Percentiles rank a stretch among this genome's conserved stretches.
phyloP scores from a whole-genome alignment of 2,888 invertebrate genomes.

The Cyclophora punctaria region DNA sequence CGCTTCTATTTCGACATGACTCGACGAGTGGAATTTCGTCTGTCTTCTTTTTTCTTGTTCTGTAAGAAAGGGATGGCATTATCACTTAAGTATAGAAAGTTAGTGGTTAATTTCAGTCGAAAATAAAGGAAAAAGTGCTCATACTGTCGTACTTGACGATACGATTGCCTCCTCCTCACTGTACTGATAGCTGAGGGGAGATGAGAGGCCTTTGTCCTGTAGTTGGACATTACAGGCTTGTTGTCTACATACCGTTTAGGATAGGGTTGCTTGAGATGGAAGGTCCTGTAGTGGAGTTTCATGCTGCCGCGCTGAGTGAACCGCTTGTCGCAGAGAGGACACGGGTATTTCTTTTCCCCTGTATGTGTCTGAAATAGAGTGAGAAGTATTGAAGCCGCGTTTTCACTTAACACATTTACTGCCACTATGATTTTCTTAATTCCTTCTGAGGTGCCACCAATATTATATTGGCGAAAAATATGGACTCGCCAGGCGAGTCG shows the following conservation, averaged over 20 bases:
- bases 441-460: too few species aligned
- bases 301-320: conserved; percentile 57
- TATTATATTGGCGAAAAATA: too few species aligned
- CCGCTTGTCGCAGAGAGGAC: conserved; percentile 48
- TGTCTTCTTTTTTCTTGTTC: conserved; percentile 35
- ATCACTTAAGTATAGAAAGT: too few species aligned
- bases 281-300: conserved; percentile 50
- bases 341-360: conserved; percentile 46
- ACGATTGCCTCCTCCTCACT: not conserved
- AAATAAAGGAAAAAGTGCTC: too few species aligned
- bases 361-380: conserved; percentile 46
- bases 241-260: conserved; percentile 43
- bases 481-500: too few species aligned
- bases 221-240: not conserved
- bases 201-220: not conserved
- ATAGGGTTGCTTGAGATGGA: conserved; percentile 56
- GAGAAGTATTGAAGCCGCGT: too few species aligned
- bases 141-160: not conserved
- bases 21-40: conserved; percentile 22
- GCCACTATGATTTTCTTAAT: too few species aligned
- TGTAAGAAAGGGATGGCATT: conserved; percentile 11
- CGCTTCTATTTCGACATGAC: conserved; percentile 13
- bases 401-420: too few species aligned
- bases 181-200: not conserved
- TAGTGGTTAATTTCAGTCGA: too few species aligned